Base-by-base conservation (phyloP, 2,888 invertebrate species). In the Neoitamus cyanurus region DNA sequence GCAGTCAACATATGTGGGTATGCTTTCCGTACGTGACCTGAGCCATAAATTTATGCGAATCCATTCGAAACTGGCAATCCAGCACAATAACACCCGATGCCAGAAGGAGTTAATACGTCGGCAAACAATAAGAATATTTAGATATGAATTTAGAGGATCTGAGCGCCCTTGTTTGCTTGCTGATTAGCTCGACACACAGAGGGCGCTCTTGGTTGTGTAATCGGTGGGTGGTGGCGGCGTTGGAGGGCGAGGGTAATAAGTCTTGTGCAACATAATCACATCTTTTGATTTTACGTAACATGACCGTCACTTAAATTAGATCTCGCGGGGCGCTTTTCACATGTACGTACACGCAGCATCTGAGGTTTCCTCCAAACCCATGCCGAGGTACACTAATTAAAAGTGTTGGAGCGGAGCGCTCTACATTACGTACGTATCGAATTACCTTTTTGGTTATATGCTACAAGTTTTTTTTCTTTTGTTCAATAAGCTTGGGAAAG, bases 91-190 rank as follows among this genome's bases (percentile, higher is more conserved):
- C 46, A 15, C 48, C 78, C 78, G 46, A 34, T 31, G n/a, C 34
- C 20, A 80, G 58, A 58, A 58, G 69, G 46, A 84, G 73, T 58
- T 83, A 84, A 83, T 85, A 83, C 84, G 70, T 84, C 5, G 34
- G 73, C 72, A 83, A 85, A 85, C 83, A 85, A 85, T 85, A 85
- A 85, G 85, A 84, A 85, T 85, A 83, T 84, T 85, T 85, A 83
- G 83, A 68, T 85, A 85, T 85, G 83, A 85, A 85, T 85, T 85
- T 72, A 36, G 83, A 58, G 78, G 77, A 80, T n/a, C 36, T 11
- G 6, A 28, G 28, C 46, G 34, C 46, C 58, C 80, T 70, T 84
- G 72, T 83, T 84, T 85, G 69, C 73, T 78, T 30, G 58, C 78
- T 80, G 78, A 83, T 85, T 85, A 83, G 73, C 83, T 83, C 48